Evolutionary conservation across 2,888 invertebrate genomes (phyloP).

Genomic region (Lucinisca nassula): DNA sequence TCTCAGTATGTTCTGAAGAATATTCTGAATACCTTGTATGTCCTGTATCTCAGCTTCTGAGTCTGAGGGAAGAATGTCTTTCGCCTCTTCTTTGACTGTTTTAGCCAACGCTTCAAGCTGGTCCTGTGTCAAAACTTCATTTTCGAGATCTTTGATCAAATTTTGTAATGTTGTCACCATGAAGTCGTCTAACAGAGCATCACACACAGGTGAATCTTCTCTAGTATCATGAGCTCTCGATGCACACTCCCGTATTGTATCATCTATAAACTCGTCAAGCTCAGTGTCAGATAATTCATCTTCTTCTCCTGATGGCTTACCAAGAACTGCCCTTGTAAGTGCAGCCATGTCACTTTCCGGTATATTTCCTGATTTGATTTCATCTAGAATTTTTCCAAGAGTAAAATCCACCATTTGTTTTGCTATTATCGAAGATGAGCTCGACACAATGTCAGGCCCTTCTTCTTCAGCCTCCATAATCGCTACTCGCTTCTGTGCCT

Average conservation of each 20-base stretch:
- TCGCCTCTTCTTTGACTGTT: constrained; percentile 60
- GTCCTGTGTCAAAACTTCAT: constrained; percentile 62
- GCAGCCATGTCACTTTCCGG: constrained; percentile 70
- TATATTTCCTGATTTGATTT: constrained; percentile 68
- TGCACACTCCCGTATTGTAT: constrained; percentile 63
- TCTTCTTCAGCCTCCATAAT: constrained; percentile 37
- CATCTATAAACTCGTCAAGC: constrained; percentile 66
- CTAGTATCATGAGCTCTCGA: constrained; percentile 45
- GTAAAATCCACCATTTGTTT: constrained; percentile 76
- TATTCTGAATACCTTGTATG: constrained; percentile 39
- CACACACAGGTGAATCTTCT: constrained; percentile 66
- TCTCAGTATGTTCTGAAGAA: constrained; percentile 36
- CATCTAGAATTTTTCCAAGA: constrained; percentile 64
- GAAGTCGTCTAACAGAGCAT: constrained; percentile 72
- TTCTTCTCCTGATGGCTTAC: constrained; percentile 23
- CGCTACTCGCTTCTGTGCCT: constrained; percentile 1
- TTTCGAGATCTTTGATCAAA: constrained; percentile 69
- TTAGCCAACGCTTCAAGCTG: constrained; percentile 64
- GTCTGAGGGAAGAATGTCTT: background rate
- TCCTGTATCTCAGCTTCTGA: background rate
- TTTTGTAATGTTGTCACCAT: constrained; percentile 69
- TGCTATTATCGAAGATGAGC: constrained; percentile 67
- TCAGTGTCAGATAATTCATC: constrained; percentile 48
- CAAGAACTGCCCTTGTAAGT: constrained; percentile 69
- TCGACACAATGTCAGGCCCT: constrained; percentile 31